phyloP scores from a whole-genome alignment of 2,888 invertebrate genomes.

The Cheilosia pagana region DNA sequence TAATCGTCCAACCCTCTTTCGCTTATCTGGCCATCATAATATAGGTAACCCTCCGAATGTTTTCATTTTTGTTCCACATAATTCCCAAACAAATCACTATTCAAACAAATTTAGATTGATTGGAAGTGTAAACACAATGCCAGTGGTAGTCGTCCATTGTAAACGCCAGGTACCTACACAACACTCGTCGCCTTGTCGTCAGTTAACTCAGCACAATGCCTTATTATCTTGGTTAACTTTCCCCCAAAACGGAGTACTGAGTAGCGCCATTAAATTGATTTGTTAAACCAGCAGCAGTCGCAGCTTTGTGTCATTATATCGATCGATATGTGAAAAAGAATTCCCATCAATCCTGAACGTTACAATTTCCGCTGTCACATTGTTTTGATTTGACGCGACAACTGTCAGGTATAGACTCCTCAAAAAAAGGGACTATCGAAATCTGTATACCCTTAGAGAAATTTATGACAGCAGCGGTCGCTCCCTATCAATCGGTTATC shows the following conservation, averaged over 20 bases:
- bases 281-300: slow-evolving; percentile 54
- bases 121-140: slow-evolving; percentile 56
- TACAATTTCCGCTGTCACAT: slow-evolving; percentile 64
- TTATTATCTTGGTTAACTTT: slow-evolving; percentile 42
- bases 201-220: slow-evolving; percentile 47
- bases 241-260: slow-evolving; percentile 32
- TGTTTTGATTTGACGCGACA: slow-evolving; percentile 62
- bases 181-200: slow-evolving; percentile 41
- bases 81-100: slow-evolving; percentile 54
- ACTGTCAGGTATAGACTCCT: slow-evolving; percentile 61
- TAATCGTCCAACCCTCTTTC: neutral
- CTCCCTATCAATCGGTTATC: slow-evolving; percentile 48
- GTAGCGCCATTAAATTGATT: slow-evolving; percentile 75
- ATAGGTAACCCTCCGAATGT: slow-evolving; percentile 1
- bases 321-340: slow-evolving; percentile 41
- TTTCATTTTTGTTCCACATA: neutral
- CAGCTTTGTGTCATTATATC: slow-evolving; percentile 59
- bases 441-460: slow-evolving; percentile 5
- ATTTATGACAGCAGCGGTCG: slow-evolving; percentile 45
- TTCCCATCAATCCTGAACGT: slow-evolving; percentile 55
- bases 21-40: neutral
- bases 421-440: slow-evolving; percentile 15
- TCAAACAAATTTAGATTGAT: slow-evolving; percentile 74
- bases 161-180: slow-evolving; percentile 49
- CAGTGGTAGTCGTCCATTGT: slow-evolving; percentile 21